Percentiles rank a stretch among this genome's conserved stretches.
These are phyloP conservation scores for Montipora foliosa DNA, from an alignment of 64 coral and sea anemone species.

Conservation along the genomic window DNA sequence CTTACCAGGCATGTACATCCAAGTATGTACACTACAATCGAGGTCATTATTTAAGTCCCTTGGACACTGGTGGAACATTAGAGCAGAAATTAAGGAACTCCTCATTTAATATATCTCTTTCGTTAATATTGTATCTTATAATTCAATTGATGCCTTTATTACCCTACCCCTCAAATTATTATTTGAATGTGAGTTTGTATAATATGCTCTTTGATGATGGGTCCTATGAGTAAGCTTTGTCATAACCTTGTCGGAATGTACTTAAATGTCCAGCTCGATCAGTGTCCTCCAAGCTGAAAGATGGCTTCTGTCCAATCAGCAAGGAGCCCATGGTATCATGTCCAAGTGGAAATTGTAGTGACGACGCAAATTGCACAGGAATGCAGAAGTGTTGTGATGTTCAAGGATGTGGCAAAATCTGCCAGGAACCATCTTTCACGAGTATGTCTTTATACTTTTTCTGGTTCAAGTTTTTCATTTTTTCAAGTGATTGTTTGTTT, in stretches of 20 bases:
- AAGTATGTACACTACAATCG: too few relatives aligned
- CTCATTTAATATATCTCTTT: too few relatives aligned
- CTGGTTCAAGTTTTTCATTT: background rate
- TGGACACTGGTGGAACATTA: too few relatives aligned
- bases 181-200: too few relatives aligned
- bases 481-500: background rate
- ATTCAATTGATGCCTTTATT: too few relatives aligned
- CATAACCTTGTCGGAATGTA: background rate
- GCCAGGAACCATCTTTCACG: slow-evolving; percentile 49
- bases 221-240: background rate
- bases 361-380: slow-evolving; percentile 47
- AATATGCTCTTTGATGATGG: background rate
- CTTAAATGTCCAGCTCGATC: slow-evolving; percentile 16
- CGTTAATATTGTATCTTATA: too few relatives aligned
- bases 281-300: background rate
- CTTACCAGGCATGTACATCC: too few relatives aligned
- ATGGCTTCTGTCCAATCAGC: slow-evolving; percentile 64
- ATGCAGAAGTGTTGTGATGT: slow-evolving; percentile 69
- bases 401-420: slow-evolving; percentile 60
- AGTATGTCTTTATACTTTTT: background rate
- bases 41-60: too few relatives aligned
- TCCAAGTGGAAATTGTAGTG: slow-evolving; percentile 36
- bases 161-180: too few relatives aligned
- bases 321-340: slow-evolving; percentile 39
- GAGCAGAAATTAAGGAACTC: too few relatives aligned